phyloP scores from a whole-genome alignment of 1,140 invertebrate species.

The Papilio machaon region DNA sequence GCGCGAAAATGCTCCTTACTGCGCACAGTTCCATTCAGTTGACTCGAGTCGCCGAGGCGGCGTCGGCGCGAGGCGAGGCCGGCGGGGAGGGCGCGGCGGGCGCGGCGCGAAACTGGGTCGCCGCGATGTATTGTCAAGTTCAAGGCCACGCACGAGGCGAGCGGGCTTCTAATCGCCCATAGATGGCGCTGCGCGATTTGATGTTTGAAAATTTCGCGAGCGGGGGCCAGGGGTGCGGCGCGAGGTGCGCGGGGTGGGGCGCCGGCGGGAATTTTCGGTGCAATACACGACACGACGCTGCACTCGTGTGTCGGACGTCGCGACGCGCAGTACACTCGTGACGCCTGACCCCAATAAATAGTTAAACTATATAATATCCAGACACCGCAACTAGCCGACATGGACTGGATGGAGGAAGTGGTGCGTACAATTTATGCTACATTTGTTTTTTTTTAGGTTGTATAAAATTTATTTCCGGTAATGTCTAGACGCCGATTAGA shows the following conservation, averaged over 20 bases:
- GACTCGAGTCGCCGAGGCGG: conserved; percentile 57
- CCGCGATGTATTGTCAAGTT: conserved; percentile 75
- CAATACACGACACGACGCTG: conserved; percentile 76
- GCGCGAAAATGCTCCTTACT: conserved; percentile 67
- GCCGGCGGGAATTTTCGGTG: conserved; percentile 79
- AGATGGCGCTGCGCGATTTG: conserved; percentile 77
- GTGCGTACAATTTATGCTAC: conserved; percentile 65
- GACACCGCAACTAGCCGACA: conserved; percentile 51
- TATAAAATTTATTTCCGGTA: conserved; percentile 32
- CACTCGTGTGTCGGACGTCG: conserved; percentile 78
- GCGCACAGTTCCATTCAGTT: conserved; percentile 71
- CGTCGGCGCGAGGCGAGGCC: conserved; percentile 57
- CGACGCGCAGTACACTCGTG: conserved; percentile 74
- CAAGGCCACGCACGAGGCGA: conserved; percentile 70
- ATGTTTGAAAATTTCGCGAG: conserved; percentile 72
- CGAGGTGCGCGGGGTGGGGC: conserved; percentile 56
- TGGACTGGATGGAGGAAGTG: conserved; percentile 80
- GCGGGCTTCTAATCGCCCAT: conserved; percentile 65
- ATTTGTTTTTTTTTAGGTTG: conserved; percentile 33
- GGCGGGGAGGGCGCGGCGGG: conserved; percentile 56
- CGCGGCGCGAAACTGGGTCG: conserved; percentile 72
- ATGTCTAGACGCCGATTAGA: conserved; percentile 36
- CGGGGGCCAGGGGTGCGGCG: conserved; percentile 49
- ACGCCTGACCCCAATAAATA: conserved; percentile 61
- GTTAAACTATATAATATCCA: conserved; percentile 52